These are phyloP conservation scores for Bombus ignitus DNA, from an alignment of 1,140 invertebrate genomes.

Conservation along the genomic window DNA sequence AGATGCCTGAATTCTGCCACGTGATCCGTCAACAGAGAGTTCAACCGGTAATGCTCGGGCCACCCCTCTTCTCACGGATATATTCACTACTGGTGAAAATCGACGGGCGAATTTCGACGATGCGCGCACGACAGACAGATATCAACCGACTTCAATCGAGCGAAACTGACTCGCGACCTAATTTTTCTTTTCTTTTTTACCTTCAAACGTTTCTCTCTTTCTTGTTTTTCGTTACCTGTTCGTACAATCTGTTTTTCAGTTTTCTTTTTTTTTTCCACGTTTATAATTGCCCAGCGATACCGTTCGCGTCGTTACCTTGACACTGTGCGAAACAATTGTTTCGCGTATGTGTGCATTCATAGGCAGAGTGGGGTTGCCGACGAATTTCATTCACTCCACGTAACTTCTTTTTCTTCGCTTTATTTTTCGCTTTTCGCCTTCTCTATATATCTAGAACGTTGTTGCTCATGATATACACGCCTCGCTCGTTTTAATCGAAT, in stretches of 20 bases:
- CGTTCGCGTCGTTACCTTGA: conserved; percentile 33
- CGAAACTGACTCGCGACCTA: conserved; percentile 30
- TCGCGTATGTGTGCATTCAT: neutral
- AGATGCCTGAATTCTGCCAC: conserved; percentile 61
- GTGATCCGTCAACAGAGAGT: conserved; percentile 59
- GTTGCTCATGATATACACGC: neutral
- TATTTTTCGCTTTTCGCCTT: neutral
- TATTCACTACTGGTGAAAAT: conserved; percentile 18
- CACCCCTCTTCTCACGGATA: conserved; percentile 4
- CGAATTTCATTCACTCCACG: neutral
- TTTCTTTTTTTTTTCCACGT: neutral
- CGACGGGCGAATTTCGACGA: conserved; percentile 24
- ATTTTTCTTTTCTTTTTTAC: neutral
- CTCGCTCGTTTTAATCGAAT: conserved; percentile 23
- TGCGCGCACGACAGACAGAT: neutral
- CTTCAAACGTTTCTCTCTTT: neutral
- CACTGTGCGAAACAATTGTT: conserved; percentile 31
- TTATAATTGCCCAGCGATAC: neutral
- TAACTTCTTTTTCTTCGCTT: neutral
- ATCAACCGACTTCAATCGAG: neutral
- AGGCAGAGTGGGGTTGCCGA: neutral
- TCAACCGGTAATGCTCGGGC: conserved; percentile 11
- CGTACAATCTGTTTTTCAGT: neutral
- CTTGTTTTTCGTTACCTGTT: neutral
- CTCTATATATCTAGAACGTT: neutral